These are phyloP conservation scores for Caranx ignobilis DNA, from an alignment of 2,113 vertebrate genomes.

Conservation along the genomic window DNA sequence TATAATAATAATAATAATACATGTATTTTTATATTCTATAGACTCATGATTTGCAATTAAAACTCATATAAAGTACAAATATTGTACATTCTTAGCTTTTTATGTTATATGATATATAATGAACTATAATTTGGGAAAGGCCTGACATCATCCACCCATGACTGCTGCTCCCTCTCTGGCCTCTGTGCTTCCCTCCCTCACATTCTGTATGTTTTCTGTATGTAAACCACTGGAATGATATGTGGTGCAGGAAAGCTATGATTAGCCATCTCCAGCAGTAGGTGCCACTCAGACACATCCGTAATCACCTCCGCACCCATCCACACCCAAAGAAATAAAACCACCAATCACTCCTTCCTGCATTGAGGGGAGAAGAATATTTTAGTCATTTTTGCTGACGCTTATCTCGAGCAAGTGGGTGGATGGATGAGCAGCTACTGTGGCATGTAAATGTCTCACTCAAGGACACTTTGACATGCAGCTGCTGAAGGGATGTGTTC, in stretches of 20 bases:
- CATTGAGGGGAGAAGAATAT: conserved; percentile 32
- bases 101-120: conserved; percentile 2
- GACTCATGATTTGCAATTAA: too few species aligned
- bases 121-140: conserved; percentile 13
- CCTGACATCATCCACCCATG: conserved; percentile 11
- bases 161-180: conserved; percentile 16
- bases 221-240: conserved; percentile 54
- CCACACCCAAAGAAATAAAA: conserved; percentile 54
- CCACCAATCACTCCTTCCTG: conserved; percentile 11
- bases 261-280: conserved; percentile 53
- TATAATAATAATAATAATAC: too few species aligned
- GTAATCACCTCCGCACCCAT: conserved; percentile 56
- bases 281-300: conserved; percentile 61
- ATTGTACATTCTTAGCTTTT: not conserved
- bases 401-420: conserved; percentile 22
- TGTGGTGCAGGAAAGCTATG: conserved; percentile 42
- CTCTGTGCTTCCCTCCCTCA: not conserved
- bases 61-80: too few species aligned
- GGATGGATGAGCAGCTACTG: conserved; percentile 41
- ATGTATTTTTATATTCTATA: too few species aligned
- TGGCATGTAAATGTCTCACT: conserved; percentile 39
- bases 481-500: not conserved
- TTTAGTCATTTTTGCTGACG: conserved; percentile 39
- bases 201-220: conserved; percentile 34
- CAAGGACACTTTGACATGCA: conserved; percentile 43